A percentile compares a stretch with the other conserved stretches of the same genome.
phyloP scores from a whole-genome alignment of 2,113 vertebrate species.

The Phasianus colchicus region DNA sequence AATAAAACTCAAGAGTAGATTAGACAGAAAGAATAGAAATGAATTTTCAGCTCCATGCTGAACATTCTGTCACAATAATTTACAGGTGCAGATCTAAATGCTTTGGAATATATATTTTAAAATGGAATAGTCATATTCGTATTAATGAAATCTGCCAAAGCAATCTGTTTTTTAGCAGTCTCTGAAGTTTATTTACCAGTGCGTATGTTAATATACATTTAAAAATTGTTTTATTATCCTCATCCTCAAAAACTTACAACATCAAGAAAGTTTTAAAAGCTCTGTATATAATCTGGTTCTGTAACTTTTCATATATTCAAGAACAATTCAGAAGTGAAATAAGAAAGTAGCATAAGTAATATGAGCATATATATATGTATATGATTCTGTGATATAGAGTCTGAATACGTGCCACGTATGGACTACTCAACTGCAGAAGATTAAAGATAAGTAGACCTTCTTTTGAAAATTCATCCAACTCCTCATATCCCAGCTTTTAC shows the following conservation, averaged over 20 bases:
- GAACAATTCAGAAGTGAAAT: neutral
- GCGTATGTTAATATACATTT: neutral
- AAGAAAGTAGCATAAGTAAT: neutral
- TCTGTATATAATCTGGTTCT: neutral
- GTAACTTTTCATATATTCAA: neutral
- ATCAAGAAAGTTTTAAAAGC: neutral
- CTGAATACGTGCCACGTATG: neutral
- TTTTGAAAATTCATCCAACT: neutral
- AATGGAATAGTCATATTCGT: constrained; percentile 17
- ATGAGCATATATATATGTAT: too few relatives aligned
- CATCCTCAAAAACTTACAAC: neutral
- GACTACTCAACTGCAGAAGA: neutral
- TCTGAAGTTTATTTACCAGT: constrained; percentile 26
- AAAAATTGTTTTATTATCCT: neutral
- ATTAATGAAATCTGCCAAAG: neutral
- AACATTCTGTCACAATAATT: constrained; percentile 5
- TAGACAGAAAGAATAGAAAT: neutral
- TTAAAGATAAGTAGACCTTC: neutral
- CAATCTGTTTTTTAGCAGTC: constrained; percentile 3
- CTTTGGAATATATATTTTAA: neutral
- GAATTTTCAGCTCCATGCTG: neutral
- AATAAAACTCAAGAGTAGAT: constrained; percentile 8
- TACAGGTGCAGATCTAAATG: constrained; percentile 28
- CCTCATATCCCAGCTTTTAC: neutral
- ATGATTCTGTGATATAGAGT: too few relatives aligned